phyloP scores from a whole-genome alignment of 2,888 invertebrate species.

The Gisinianus flammeolus region DNA sequence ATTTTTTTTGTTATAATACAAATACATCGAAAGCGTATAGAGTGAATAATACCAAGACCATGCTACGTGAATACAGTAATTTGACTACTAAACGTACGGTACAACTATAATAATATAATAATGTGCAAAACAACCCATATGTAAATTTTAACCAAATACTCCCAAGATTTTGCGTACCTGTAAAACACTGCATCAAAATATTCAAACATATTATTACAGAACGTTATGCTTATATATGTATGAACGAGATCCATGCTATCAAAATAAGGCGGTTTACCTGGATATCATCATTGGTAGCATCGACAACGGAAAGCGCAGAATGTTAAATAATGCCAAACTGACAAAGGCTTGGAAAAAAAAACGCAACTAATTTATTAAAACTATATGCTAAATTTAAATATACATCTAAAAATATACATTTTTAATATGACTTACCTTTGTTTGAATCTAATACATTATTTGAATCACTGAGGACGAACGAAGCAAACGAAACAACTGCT shows the following conservation, averaged over 20 bases:
- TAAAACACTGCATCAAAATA: too few species aligned
- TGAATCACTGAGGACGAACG: conserved; percentile 62
- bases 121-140: neutral
- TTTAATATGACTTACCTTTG: too few species aligned
- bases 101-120: neutral
- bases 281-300: conserved; percentile 61
- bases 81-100: neutral
- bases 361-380: too few species aligned
- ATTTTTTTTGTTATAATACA: neutral
- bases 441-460: conserved; percentile 63
- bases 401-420: too few species aligned
- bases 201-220: too few species aligned
- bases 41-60: too few species aligned
- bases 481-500: conserved; percentile 61
- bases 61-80: too few species aligned
- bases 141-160: neutral
- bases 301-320: conserved; percentile 67
- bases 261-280: too few species aligned
- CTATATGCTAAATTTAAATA: too few species aligned
- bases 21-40: neutral
- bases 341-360: conserved; percentile 70
- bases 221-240: too few species aligned
- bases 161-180: neutral
- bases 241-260: too few species aligned
- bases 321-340: conserved; percentile 67